Evolutionary conservation across 2,888 invertebrate species (phyloP).

Genomic region (Dioctria rufipes): DNA sequence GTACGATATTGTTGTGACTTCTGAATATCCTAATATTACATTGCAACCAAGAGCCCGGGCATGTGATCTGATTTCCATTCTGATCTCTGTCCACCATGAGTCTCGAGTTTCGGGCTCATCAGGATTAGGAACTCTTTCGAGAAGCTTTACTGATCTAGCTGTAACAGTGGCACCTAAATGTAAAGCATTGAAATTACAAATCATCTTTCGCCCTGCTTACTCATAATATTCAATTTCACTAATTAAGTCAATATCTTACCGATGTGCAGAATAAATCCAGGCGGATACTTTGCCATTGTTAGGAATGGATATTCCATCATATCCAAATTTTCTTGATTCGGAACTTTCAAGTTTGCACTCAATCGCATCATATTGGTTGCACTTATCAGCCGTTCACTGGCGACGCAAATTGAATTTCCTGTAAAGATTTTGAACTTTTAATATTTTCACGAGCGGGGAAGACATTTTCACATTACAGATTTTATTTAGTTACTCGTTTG

Average conservation of each 20-base stretch:
- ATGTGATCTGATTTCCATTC: constrained; percentile 96
- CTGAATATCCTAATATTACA: constrained; percentile 94
- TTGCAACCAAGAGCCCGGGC: constrained; percentile 93
- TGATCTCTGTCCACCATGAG: constrained; percentile 96
- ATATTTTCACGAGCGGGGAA: not conserved
- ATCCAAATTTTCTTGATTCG: constrained; percentile 85
- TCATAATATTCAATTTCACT: no score
- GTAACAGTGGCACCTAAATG: constrained; percentile 83
- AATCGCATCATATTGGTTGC: constrained; percentile 74
- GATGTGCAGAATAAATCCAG: constrained; percentile 89
- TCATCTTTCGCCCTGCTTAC: no score
- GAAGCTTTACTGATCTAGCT: constrained; percentile 85
- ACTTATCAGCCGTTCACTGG: constrained; percentile 75
- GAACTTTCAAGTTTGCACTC: constrained; percentile 76
- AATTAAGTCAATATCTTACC: constrained; percentile 73
- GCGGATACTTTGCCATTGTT: constrained; percentile 91
- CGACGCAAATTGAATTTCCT: constrained; percentile 83
- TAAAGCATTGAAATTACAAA: not conserved
- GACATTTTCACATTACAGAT: not conserved
- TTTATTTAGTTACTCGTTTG: not conserved
- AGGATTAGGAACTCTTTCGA: constrained; percentile 85
- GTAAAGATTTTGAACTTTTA: constrained; percentile 61
- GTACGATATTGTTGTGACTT: constrained; percentile 92
- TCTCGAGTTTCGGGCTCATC: constrained; percentile 94
- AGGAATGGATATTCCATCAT: constrained; percentile 97